Evolutionary conservation across 23 tunicate genomes (phyloP).

Genomic region (Trididemnum clinides): DNA sequence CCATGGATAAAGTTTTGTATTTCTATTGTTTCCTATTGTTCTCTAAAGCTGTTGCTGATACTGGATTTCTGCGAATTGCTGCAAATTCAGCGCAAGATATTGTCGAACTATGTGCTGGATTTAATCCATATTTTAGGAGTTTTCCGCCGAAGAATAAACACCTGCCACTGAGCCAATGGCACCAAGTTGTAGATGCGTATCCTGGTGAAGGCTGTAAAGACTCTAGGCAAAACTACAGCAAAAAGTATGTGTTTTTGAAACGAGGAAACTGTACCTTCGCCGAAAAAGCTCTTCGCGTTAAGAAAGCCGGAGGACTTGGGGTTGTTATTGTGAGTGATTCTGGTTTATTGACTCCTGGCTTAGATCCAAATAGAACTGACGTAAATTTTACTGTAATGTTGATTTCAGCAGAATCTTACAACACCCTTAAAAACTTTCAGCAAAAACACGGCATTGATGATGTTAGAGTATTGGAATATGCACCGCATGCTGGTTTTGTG

Average conservation of each 20-base stretch:
- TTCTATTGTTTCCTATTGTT: too few relatives aligned
- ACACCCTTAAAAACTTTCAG: neutral
- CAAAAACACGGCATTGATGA: conserved; percentile 16
- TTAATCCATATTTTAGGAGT: too few relatives aligned
- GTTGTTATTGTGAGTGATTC: conserved; percentile 57
- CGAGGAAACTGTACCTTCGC: conserved; percentile 87
- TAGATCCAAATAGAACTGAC: conserved; percentile 28
- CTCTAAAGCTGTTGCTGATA: too few relatives aligned
- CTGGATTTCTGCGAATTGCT: too few relatives aligned
- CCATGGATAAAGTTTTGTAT: too few relatives aligned
- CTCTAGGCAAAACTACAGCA: neutral
- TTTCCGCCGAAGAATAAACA: too few relatives aligned
- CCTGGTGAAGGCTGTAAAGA: conserved; percentile 58
- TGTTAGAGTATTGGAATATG: conserved; percentile 30
- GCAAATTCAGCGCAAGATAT: too few relatives aligned
- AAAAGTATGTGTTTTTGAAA: conserved; percentile 54
- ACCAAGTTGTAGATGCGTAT: conserved; percentile 43
- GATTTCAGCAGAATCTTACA: conserved; percentile 41
- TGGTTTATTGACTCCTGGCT: conserved; percentile 43
- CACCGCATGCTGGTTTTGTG: neutral
- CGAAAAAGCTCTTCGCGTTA: conserved; percentile 47
- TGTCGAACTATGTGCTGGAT: too few relatives aligned
- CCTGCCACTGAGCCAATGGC: too few relatives aligned
- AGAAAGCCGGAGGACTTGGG: conserved; percentile 55
- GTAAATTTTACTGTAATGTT: conserved; percentile 53